Percentiles rank a stretch among this genome's conserved stretches.
Evolutionary conservation across 2,797 vertebrate genomes (phyloP).

Genomic region (Gallinago solitaria): DNA sequence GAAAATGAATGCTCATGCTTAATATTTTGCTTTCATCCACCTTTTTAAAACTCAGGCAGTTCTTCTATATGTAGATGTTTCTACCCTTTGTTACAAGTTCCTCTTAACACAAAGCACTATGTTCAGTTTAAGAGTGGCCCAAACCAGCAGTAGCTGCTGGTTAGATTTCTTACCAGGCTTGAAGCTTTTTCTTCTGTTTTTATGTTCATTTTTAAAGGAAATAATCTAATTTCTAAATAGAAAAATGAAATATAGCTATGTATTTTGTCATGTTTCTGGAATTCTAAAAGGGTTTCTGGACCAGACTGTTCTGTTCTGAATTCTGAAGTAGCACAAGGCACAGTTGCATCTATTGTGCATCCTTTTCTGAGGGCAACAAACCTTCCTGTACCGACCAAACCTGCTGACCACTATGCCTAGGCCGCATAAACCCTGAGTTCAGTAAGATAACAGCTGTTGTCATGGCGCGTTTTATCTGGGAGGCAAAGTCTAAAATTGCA

Average conservation of each 20-base stretch:
- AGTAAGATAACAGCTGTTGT: not conserved
- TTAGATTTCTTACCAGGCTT: not conserved
- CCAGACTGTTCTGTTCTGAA: not conserved
- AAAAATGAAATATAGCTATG: not conserved
- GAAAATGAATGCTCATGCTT: not conserved
- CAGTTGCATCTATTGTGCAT: not conserved
- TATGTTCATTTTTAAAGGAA: not conserved
- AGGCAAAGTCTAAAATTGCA: conserved; percentile 25
- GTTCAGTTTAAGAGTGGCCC: not conserved
- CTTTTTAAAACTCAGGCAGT: not conserved
- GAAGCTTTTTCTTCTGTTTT: not conserved
- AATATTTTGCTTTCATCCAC: not conserved
- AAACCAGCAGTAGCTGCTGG: not conserved
- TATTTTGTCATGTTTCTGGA: not conserved
- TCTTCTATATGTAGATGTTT: not conserved
- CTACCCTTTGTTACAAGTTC: not conserved
- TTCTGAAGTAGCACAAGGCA: not conserved
- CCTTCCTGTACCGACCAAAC: not conserved
- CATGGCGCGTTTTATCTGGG: not conserved
- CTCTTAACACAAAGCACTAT: not conserved
- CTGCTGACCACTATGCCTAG: not conserved
- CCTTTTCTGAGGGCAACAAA: not conserved
- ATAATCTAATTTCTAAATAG: not conserved
- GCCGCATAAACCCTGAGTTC: not conserved
- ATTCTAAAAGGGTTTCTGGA: not conserved